A percentile compares a stretch with the other conserved stretches of the same genome.
phyloP scores from a whole-genome alignment of 92 coral and sea anemone genomes.

The Bergia sp. region DNA sequence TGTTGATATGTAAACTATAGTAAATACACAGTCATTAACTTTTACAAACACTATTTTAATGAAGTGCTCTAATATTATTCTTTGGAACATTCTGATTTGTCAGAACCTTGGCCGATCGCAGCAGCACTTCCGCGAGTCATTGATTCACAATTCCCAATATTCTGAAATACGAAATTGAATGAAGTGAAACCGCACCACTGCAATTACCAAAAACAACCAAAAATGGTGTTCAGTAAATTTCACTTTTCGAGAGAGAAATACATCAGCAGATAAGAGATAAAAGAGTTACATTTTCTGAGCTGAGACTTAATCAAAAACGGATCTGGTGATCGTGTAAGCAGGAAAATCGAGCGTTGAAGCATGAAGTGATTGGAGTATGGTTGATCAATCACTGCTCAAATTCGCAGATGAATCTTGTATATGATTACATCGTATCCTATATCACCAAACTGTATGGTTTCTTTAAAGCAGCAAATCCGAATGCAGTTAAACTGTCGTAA shows the following conservation, averaged over 20 bases:
- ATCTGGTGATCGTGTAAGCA: slow-evolving; percentile 35
- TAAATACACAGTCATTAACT: no score
- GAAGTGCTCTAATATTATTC: background rate
- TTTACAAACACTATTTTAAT: no score
- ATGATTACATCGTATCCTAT: background rate
- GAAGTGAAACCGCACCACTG: background rate
- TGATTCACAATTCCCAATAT: slow-evolving; percentile 13
- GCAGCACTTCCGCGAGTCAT: slow-evolving; percentile 1
- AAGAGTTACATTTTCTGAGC: background rate
- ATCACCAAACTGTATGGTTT: slow-evolving; percentile 24
- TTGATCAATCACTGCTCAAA: slow-evolving; percentile 17
- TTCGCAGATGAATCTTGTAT: background rate
- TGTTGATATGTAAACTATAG: no score
- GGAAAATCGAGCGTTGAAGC: slow-evolving; percentile 47
- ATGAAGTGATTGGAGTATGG: background rate
- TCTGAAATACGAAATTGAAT: background rate
- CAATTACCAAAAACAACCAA: background rate
- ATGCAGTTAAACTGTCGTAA: background rate
- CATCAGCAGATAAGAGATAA: background rate
- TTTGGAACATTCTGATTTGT: background rate
- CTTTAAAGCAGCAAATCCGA: background rate
- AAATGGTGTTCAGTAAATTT: background rate
- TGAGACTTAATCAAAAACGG: slow-evolving; percentile 33
- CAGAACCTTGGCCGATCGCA: no score
- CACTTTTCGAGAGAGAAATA: background rate